Evolutionary conservation across 2,113 vertebrate species (phyloP), one percentile per base, ranked within the genome.

Genomic region (Notothenia coriiceps): DNA sequence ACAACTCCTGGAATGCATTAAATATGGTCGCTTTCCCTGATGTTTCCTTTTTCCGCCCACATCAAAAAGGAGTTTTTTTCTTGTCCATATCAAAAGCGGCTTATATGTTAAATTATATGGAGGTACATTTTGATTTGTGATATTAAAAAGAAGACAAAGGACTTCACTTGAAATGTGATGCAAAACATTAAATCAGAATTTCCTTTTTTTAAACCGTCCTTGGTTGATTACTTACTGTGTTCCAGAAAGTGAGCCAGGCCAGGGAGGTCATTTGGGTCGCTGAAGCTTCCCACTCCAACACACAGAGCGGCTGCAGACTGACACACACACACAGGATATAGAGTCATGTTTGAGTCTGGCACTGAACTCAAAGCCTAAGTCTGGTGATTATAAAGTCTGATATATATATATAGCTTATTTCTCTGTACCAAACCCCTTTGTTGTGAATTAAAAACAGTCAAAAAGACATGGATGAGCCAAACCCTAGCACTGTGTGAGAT

Each of bases 231-330:
- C 98, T 93, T 95, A 99, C 98, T 99, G 83, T 99, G 98, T 87
- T 99, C 98, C 94, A 99, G 95, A 92, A 99, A 99, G 95, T 99
- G 98, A 79, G 98, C 98, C 77, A 99, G 95, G 86, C 98, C 98
- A 0, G 98, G 98, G 60, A 99, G 95, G 92, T 99, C 97, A 83
- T 94, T 90, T 0, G 98, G 98, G 91, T 99, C 98, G 77, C 97
- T 98, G 95, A 99, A 99, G 94, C 98, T 98, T 90, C 98, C 98
- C 78, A 97, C 96, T 77, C 96, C 96, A 80, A 99, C 93, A 87
- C 98, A 99, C 64, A 99, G 95, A 6, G 98, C 98, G 55, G 98
- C 98, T 77, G 98, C 98, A 85, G 97, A 98, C 98, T 99, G 90
- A 85, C 87, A 87, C 82, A 94, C 86, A 13, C 56, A 18, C 56